Conservation (phyloP, 2,797 vertebrate species). For the Chaetodon trifasciatus region DNA sequence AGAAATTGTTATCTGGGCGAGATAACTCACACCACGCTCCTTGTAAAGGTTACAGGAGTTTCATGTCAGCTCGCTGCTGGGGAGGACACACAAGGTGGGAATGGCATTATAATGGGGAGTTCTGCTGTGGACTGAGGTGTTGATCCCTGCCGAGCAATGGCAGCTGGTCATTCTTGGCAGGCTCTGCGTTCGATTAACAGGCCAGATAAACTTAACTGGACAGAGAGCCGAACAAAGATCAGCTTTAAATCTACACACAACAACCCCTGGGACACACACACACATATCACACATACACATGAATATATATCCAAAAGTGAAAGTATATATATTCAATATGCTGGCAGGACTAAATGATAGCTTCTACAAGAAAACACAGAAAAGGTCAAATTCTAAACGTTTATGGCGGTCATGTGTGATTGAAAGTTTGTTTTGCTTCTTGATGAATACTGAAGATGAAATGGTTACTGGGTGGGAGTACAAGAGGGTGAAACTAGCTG, state of each 20-base stretch:
- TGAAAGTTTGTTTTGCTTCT: background rate
- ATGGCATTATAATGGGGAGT: slow-evolving; percentile 64
- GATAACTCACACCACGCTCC: slow-evolving; percentile 40
- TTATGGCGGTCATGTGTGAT: slow-evolving; percentile 12
- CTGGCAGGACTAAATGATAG: background rate
- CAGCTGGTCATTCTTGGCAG: slow-evolving; percentile 72
- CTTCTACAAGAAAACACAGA: slow-evolving; percentile 10
- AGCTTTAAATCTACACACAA: slow-evolving; percentile 40
- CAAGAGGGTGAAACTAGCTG: slow-evolving; percentile 27
- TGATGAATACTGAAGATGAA: slow-evolving; percentile 21
- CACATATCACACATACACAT: slow-evolving; percentile 6
- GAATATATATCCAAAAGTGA: slow-evolving; percentile 31
- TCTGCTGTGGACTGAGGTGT: slow-evolving; percentile 58
- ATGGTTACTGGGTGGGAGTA: slow-evolving; percentile 36
- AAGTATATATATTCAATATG: slow-evolving; percentile 26
- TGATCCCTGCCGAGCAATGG: slow-evolving; percentile 58
- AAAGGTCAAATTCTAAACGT: slow-evolving; percentile 5
- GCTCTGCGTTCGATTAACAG: slow-evolving; percentile 57
- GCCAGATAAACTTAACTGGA: slow-evolving; percentile 58
- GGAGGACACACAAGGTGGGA: slow-evolving; percentile 50
- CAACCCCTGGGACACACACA: slow-evolving; percentile 12
- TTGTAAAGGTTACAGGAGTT: slow-evolving; percentile 61
- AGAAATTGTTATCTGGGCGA: slow-evolving; percentile 43
- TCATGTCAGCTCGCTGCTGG: slow-evolving; percentile 43
- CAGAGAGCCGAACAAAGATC: slow-evolving; percentile 31